Base-by-base conservation (phyloP, 2,888 invertebrate genomes). In the Sinodicranocentrus sp. region DNA sequence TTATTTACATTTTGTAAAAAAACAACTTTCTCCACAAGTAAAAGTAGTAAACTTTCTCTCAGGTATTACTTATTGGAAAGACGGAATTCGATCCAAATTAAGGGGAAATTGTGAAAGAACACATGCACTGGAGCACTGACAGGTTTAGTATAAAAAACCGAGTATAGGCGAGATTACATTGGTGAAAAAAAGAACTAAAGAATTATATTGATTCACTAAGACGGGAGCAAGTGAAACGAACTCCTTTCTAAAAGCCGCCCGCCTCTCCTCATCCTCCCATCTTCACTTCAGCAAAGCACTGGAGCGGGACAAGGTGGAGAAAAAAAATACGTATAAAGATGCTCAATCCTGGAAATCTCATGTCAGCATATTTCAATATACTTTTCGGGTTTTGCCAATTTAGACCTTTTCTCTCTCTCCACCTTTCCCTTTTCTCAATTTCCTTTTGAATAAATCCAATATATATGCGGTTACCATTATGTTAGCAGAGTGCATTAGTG, bases 161-260 rank as follows among this genome's bases (percentile, higher is more conserved):
- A n/a, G n/a, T n/a, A n/a, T n/a, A n/a, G n/a, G n/a, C n/a, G n/a
- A n/a, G n/a, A n/a, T n/a, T n/a, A n/a, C n/a, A n/a, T n/a, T n/a
- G n/a, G n/a, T n/a, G n/a, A n/a, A n/a, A n/a, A n/a, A n/a, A n/a
- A n/a, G n/a, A n/a, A n/a, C n/a, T n/a, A n/a, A n/a, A n/a, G n/a
- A n/a, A n/a, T n/a, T 52, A 63, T 63, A 63, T 63, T 33, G 63
- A 63, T 63, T 63, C 33, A 28, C 28, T 28, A 33, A 26, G 63
- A 63, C 63, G 63, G 28, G 33, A 33, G 28, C 1, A 33, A 63
- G 33, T 33, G 33, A 57, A 57, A 57, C 21, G 57, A 19, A 28
- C 33, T 23, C 63, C 17, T 57, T 57, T 57, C 21, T 25, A 21
- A 57, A 57, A 61, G 33, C 33, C 52, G 52, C 8, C 52, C 21